Base-by-base conservation (phyloP, 2,113 vertebrate genomes). In the Taurulus bubalis region DNA sequence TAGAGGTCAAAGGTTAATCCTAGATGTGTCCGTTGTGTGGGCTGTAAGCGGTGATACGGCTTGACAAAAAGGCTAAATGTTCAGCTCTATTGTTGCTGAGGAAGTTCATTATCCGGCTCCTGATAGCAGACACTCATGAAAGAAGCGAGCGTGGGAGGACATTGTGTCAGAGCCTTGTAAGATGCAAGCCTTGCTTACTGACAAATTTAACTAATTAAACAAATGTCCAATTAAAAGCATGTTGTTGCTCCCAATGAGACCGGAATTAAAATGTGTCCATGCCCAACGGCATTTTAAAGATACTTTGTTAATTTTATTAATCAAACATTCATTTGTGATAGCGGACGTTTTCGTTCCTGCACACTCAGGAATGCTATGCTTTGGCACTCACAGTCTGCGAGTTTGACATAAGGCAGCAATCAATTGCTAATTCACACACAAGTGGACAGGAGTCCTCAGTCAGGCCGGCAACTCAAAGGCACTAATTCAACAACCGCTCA, bases 341-440 rank as follows among this genome's bases (percentile, higher is more conserved):
- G 49, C 28, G 3, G 28, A 34, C 45, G 14, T 53, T 53, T 69
- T 20, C 24, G 26, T 70, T 56, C 55, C 72, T 62, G 60, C 84
- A 83, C 75, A 75, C 82, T 86, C 74, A 88, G 75, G 80, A 84
- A 75, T 91, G 84, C 83, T 58, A 80, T 87, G 80, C 85, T 79
- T 87, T 86, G 87, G 86, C 79, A 36, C 85, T 82, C 63, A 34
- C 79, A 47, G 84, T 92, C 89, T 84, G 71, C 68, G 26, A 82
- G 88, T 87, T 86, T 84, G 51, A 92, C 93, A 90, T 56, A 75
- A 91, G 86, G 75, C 85, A 40, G 89, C 90, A 84, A 94, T 93
- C 94, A 93, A 94, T 92, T 90, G 77, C 75, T 89, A 93, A 94
- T 94, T 95, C 92, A 91, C 89, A 90, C 79, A 83, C 86, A 87